Evolutionary conservation across 2,888 invertebrate genomes (phyloP).

Genomic region (Hipparchia semele): DNA sequence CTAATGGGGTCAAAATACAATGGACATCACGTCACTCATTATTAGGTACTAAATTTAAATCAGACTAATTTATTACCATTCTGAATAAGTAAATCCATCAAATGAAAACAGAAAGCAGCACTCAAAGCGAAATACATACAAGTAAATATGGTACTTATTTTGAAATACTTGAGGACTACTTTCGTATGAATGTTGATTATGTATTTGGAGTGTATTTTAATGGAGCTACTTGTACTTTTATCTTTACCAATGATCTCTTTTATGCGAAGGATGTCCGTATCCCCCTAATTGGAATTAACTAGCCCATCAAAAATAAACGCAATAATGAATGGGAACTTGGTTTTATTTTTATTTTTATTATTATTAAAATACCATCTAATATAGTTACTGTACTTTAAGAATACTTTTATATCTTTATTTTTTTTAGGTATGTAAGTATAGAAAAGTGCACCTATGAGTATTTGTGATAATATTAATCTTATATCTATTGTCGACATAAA

Average conservation of each 20-base stretch:
- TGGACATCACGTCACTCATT: constrained; percentile 17
- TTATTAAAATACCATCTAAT: too few species aligned
- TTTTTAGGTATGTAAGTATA: too few species aligned
- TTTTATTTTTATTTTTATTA: constrained; percentile 10
- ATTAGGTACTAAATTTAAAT: constrained; percentile 24
- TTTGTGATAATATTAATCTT: too few species aligned
- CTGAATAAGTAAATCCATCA: constrained; percentile 28
- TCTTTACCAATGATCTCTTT: constrained; percentile 36
- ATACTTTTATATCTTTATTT: too few species aligned
- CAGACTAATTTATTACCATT: constrained; percentile 32
- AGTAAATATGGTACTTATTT: constrained; percentile 3
- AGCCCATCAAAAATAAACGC: constrained; percentile 25
- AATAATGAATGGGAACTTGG: neutral
- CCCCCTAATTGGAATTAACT: constrained; percentile 35
- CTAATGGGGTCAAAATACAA: neutral
- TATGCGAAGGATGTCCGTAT: constrained; percentile 32
- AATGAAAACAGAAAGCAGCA: constrained; percentile 21
- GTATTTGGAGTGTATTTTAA: neutral
- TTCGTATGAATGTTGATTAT: constrained; percentile 2
- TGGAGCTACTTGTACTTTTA: constrained; percentile 20
- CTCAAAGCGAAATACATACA: constrained; percentile 10
- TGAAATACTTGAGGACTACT: neutral
- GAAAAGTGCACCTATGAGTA: too few species aligned
- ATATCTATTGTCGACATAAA: too few species aligned
- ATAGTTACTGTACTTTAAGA: too few species aligned